phyloP scores from a whole-genome alignment of 2,888 invertebrate species.

The Drosophila multiciliata region DNA sequence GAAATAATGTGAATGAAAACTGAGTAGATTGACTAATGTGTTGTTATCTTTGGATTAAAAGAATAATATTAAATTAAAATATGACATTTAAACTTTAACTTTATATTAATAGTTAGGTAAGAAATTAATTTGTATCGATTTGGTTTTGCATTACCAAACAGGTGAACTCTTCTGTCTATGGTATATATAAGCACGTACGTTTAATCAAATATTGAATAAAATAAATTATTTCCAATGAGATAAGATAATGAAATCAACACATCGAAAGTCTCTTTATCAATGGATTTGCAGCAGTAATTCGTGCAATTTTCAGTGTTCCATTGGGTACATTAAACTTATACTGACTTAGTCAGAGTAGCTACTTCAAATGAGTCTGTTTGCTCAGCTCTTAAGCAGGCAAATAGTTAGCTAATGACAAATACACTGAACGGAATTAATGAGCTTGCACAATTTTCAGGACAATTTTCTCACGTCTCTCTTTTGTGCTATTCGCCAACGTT shows the following conservation, averaged over 20 bases:
- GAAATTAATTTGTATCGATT: conserved; percentile 1
- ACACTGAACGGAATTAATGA: conserved; percentile 6
- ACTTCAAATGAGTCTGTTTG: conserved; percentile 1
- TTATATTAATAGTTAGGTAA: neutral
- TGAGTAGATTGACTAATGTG: neutral
- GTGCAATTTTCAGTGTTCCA: neutral
- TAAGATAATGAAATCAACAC: neutral
- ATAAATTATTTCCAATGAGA: neutral
- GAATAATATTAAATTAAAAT: conserved; percentile 2
- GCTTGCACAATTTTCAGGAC: neutral
- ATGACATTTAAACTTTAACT: neutral
- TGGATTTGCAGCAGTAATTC: neutral
- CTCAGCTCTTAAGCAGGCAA: neutral
- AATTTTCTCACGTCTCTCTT: neutral
- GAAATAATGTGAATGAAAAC: neutral
- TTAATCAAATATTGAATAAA: neutral
- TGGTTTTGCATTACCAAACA: neutral
- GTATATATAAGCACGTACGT: neutral
- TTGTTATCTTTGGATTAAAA: neutral
- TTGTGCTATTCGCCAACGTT: neutral
- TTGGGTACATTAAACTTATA: neutral
- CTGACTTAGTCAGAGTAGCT: neutral
- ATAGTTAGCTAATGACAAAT: conserved; percentile 2
- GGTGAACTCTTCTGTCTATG: too few species aligned
- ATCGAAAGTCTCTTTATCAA: neutral